These are phyloP conservation scores for Lepilemur septentrionalis DNA, from an alignment of 2,797 vertebrate species.

Conservation along the genomic window DNA sequence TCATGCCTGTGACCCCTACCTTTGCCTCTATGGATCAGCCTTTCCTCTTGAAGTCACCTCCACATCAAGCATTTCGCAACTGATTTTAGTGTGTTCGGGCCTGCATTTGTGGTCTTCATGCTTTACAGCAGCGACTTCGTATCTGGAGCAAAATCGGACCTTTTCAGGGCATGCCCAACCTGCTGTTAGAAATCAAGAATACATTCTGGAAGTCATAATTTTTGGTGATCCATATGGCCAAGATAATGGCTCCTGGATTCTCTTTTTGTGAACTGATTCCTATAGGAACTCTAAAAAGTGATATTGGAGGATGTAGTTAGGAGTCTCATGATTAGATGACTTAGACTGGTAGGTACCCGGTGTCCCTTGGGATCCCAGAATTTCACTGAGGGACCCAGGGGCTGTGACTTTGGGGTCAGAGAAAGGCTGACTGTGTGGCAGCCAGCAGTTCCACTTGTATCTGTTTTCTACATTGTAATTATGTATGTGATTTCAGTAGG, in stretches of 20 bases:
- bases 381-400: background rate
- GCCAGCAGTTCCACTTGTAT: background rate
- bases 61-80: background rate
- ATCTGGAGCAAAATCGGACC: background rate
- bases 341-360: background rate
- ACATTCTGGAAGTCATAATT: background rate
- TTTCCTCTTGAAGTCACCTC: background rate
- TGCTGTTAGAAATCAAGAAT: background rate
- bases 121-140: background rate
- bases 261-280: background rate
- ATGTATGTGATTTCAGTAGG: background rate
- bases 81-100: background rate
- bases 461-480: background rate
- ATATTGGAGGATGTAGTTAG: background rate
- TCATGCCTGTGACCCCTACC: rapidly evolving
- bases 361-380: too few relatives aligned
- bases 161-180: background rate
- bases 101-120: background rate
- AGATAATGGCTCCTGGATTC: background rate
- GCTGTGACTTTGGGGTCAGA: background rate
- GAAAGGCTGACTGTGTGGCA: too few relatives aligned
- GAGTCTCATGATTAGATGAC: background rate
- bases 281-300: background rate
- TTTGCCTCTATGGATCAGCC: background rate
- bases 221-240: background rate